Percentiles rank a stretch among this genome's conserved stretches.
These are phyloP conservation scores for Platygyra sinensis DNA, from an alignment of 64 coral and sea anemone species.

Conservation along the genomic window DNA sequence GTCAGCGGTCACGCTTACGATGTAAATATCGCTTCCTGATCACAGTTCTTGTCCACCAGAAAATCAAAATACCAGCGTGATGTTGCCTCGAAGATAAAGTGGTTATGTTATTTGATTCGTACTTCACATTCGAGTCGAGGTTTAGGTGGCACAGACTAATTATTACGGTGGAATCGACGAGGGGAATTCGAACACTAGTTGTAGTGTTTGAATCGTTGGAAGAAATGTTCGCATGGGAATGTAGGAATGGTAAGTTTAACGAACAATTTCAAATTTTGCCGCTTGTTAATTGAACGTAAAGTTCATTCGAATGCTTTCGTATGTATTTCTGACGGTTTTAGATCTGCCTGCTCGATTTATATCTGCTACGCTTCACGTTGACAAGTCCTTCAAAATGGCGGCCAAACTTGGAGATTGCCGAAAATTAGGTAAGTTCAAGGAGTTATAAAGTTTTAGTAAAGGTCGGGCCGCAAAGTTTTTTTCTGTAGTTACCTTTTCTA, in stretches of 20 bases:
- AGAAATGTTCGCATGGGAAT: too few relatives aligned
- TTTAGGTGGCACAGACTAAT: background rate
- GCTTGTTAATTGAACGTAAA: too few relatives aligned
- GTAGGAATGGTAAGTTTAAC: too few relatives aligned
- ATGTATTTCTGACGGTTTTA: conserved; percentile 23
- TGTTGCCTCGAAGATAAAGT: too few relatives aligned
- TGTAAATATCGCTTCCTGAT: too few relatives aligned
- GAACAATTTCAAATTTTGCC: too few relatives aligned
- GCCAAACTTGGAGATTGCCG: conserved; percentile 41
- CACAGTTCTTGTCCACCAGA: too few relatives aligned
- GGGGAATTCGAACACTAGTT: conserved; percentile 14
- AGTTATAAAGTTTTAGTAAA: conserved; percentile 36
- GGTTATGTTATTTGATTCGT: too few relatives aligned
- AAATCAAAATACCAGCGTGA: too few relatives aligned
- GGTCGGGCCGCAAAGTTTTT: conserved; percentile 42
- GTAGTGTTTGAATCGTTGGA: background rate
- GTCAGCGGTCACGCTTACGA: too few relatives aligned
- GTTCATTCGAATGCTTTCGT: background rate
- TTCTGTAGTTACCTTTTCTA: conserved; percentile 34
- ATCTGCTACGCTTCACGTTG: conserved; percentile 14
- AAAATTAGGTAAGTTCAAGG: conserved; percentile 41
- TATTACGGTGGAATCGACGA: background rate
- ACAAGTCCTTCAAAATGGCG: conserved; percentile 4
- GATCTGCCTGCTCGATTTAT: conserved; percentile 19
- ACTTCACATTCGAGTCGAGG: background rate